These are phyloP conservation scores for Apodemus speciosus DNA, from an alignment of 2,113 vertebrate species.

Conservation along the genomic window DNA sequence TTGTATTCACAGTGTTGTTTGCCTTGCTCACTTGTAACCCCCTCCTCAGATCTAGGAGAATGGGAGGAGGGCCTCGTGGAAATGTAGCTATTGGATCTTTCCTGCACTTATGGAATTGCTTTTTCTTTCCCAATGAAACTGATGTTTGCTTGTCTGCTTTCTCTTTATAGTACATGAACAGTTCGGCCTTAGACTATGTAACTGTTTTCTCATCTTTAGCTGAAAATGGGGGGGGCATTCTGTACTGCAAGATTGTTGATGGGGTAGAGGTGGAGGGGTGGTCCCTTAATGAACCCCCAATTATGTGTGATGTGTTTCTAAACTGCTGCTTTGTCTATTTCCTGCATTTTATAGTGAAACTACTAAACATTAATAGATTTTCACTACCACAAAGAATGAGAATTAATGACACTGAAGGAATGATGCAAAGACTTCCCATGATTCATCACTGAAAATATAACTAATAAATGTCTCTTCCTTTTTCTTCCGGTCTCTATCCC, in stretches of 20 bases:
- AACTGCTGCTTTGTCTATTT: slow-evolving; percentile 75
- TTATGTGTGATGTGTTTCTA: slow-evolving; percentile 71
- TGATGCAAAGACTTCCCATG: slow-evolving; percentile 55
- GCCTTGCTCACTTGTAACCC: slow-evolving; percentile 73
- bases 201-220: slow-evolving; percentile 70
- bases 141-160: slow-evolving; percentile 73
- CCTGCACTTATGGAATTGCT: slow-evolving; percentile 68
- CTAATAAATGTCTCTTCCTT: slow-evolving; percentile 64
- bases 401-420: slow-evolving; percentile 65
- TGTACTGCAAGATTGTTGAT: slow-evolving; percentile 66
- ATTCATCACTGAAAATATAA: slow-evolving; percentile 61
- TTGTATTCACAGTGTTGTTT: slow-evolving; percentile 78
- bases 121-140: slow-evolving; percentile 59
- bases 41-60: slow-evolving; percentile 66
- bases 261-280: background rate
- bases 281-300: slow-evolving; percentile 36
- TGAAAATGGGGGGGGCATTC: slow-evolving; percentile 62
- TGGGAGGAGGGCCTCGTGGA: slow-evolving; percentile 40
- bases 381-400: slow-evolving; percentile 65
- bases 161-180: slow-evolving; percentile 74
- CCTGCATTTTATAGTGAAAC: slow-evolving; percentile 71
- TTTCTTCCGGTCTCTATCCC: slow-evolving; percentile 37
- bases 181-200: slow-evolving; percentile 76
- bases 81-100: slow-evolving; percentile 66
- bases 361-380: slow-evolving; percentile 77